phyloP scores from a whole-genome alignment of 2,888 invertebrate genomes.

The Heliconius ethilla region DNA sequence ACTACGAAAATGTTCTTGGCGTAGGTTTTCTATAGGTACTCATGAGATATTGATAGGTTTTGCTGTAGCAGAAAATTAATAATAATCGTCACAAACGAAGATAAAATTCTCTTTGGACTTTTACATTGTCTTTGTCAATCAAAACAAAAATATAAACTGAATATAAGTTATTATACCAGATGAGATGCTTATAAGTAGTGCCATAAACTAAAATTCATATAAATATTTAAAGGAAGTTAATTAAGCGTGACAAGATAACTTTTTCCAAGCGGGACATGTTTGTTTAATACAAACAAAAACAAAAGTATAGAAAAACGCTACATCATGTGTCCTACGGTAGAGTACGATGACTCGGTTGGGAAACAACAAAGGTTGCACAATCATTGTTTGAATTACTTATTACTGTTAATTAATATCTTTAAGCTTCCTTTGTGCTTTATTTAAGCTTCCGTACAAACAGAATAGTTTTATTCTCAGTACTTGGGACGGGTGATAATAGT shows the following conservation, averaged over 20 bases:
- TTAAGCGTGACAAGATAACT: not conserved
- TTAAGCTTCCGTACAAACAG: not conserved
- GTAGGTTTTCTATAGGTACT: too few relatives aligned
- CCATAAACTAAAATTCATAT: not conserved
- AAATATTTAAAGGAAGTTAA: slow-evolving; percentile 12
- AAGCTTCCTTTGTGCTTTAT: not conserved
- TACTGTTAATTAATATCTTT: slow-evolving; percentile 37
- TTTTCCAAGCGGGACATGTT: slow-evolving; percentile 3
- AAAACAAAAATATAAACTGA: not conserved
- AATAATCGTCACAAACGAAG: not conserved
- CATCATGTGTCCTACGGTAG: slow-evolving; percentile 16
- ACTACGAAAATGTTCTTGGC: not conserved
- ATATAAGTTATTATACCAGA: not conserved
- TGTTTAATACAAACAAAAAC: slow-evolving; percentile 22
- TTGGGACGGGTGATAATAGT: too few relatives aligned
- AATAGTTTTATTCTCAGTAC: too few relatives aligned
- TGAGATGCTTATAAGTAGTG: not conserved
- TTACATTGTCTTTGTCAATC: not conserved
- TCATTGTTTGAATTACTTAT: slow-evolving; percentile 49
- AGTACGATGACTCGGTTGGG: slow-evolving; percentile 45
- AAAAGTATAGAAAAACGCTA: slow-evolving; percentile 25
- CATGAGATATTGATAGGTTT: too few relatives aligned
- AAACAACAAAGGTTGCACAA: slow-evolving; percentile 49
- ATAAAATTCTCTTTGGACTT: not conserved
- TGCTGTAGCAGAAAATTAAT: too few relatives aligned